Evolutionary conservation across 2,113 vertebrate species (phyloP).

Genomic region (Ceyx margarethae): DNA sequence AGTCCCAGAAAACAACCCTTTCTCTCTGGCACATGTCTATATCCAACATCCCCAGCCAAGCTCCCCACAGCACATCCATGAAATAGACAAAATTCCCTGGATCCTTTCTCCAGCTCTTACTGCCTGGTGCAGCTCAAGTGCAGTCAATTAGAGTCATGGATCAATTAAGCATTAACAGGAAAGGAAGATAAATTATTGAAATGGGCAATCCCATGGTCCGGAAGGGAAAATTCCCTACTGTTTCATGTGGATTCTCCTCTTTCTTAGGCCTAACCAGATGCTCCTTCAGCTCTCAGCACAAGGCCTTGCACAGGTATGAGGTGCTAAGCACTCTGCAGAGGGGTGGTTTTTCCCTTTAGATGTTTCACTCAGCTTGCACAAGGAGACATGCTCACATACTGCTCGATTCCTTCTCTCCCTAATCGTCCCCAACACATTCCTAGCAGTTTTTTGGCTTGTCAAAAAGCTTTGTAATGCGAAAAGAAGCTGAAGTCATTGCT

Average conservation of each 20-base stretch:
- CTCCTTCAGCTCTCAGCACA: background rate
- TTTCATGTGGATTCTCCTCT: background rate
- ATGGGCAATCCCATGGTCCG: background rate
- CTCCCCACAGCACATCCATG: accelerated
- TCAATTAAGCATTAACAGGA: background rate
- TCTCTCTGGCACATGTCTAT: too few relatives aligned
- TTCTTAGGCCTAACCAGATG: background rate
- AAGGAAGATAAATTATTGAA: background rate
- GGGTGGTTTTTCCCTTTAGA: background rate
- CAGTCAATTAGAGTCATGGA: background rate
- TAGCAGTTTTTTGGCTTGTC: background rate
- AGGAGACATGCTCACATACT: accelerated
- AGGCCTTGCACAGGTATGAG: background rate
- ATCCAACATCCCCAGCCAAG: accelerated
- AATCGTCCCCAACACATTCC: background rate
- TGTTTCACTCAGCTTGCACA: accelerated
- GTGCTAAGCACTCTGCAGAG: accelerated
- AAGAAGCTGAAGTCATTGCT: background rate
- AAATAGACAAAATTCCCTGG: background rate
- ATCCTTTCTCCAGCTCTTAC: background rate
- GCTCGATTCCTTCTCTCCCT: background rate
- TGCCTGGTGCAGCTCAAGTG: background rate
- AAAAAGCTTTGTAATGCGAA: background rate
- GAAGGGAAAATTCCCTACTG: background rate
- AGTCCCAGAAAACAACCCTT: accelerated